Conservation (phyloP, 92 coral and sea anemone species). For the Porites cylindrica region DNA sequence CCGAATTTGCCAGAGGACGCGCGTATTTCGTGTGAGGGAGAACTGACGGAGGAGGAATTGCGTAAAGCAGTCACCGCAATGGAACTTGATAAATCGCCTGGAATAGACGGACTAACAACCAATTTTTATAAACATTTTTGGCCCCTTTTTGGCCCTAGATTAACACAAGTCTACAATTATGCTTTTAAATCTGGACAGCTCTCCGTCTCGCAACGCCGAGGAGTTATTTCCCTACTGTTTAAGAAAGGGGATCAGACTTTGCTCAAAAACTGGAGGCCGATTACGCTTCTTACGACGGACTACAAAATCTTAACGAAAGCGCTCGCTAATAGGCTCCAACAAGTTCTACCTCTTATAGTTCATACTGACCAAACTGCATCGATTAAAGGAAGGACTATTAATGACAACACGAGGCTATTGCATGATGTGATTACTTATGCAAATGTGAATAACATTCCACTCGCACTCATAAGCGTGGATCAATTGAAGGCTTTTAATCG, state of each 20-base stretch:
- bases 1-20: neutral
- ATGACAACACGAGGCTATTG: conserved; percentile 11
- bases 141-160: conserved; percentile 3
- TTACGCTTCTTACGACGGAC: conserved; percentile 27
- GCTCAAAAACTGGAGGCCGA: conserved; percentile 46
- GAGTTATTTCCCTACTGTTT: conserved; percentile 13
- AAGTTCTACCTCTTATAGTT: neutral
- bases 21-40: neutral
- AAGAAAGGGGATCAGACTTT: conserved; percentile 31
- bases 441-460: neutral
- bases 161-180: neutral
- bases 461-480: conserved; percentile 4
- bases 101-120: conserved; percentile 16
- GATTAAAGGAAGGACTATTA: conserved; percentile 31
- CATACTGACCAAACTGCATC: conserved; percentile 40
- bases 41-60: neutral
- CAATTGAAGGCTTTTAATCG: conserved; percentile 30
- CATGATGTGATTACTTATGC: conserved; percentile 24
- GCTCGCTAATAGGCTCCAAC: conserved; percentile 28
- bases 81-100: conserved; percentile 29
- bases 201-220: conserved; percentile 33
- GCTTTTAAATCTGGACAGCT: neutral
- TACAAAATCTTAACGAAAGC: conserved; percentile 29
- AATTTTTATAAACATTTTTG: conserved; percentile 20
- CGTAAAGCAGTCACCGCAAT: neutral